A percentile compares a stretch with the other conserved stretches of the same genome.
Evolutionary conservation across 2,888 invertebrate species (phyloP).

Genomic region (Noctua janthe): DNA sequence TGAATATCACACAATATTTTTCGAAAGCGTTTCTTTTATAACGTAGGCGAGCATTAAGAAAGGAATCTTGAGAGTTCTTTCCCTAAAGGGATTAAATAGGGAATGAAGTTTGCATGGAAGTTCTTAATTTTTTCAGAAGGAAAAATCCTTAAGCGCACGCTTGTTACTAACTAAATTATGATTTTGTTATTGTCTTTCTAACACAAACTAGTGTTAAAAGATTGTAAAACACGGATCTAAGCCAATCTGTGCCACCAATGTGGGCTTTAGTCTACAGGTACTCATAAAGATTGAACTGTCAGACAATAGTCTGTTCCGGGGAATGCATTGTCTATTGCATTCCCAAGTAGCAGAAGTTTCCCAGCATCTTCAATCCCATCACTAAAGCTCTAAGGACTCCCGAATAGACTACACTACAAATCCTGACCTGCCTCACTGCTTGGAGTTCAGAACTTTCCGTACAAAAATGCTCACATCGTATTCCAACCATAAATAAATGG

Average conservation of each 20-base stretch:
- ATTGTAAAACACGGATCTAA: not conserved
- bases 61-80: not conserved
- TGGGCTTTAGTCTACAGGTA: not conserved
- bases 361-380: slow-evolving; percentile 23
- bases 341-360: not conserved
- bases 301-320: not conserved
- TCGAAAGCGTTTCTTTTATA: not conserved
- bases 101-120: not conserved
- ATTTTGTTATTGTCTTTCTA: not conserved
- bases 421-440: slow-evolving; percentile 72
- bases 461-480: slow-evolving; percentile 71
- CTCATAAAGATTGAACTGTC: not conserved
- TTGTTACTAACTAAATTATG: not conserved
- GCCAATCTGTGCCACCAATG: not conserved
- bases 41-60: not conserved
- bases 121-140: not conserved
- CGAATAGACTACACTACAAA: slow-evolving; percentile 70
- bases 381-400: slow-evolving; percentile 52
- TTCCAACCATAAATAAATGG: slow-evolving; percentile 77
- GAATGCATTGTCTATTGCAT: not conserved
- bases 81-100: not conserved
- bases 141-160: not conserved
- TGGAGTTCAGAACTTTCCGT: slow-evolving; percentile 67
- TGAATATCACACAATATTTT: not conserved
- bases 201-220: not conserved